Evolutionary conservation across 2,888 invertebrate species (phyloP).

Genomic region (Clostera curtula): DNA sequence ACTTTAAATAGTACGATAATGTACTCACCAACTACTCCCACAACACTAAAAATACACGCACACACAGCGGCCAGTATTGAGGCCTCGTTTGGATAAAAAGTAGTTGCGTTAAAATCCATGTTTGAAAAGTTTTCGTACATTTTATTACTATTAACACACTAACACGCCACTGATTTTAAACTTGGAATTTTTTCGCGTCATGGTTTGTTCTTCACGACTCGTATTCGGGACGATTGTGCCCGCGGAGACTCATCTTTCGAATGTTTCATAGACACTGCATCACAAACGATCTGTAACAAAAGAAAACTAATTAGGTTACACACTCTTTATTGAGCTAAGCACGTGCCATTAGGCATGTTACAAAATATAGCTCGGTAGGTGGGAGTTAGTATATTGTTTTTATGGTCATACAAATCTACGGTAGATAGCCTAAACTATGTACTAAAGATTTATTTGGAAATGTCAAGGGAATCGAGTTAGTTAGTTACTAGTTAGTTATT

Average conservation of each 20-base stretch:
- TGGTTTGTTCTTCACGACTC: slow-evolving; percentile 23
- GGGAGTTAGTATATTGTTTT: neutral
- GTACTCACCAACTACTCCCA: slow-evolving; percentile 86
- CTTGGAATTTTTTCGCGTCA: slow-evolving; percentile 36
- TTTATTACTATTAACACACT: slow-evolving; percentile 28
- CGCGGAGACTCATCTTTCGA: slow-evolving; percentile 5
- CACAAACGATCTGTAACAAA: slow-evolving; percentile 35
- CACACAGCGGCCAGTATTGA: slow-evolving; percentile 86
- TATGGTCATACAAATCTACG: no score
- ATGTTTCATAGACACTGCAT: slow-evolving; percentile 7
- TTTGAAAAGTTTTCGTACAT: slow-evolving; percentile 29
- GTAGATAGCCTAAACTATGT: slow-evolving; percentile 9
- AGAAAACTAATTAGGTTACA: slow-evolving; percentile 20
- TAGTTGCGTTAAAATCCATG: slow-evolving; percentile 46
- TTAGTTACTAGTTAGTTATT: no score
- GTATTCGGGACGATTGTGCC: neutral
- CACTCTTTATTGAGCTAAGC: slow-evolving; percentile 11
- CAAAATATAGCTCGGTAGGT: slow-evolving; percentile 9
- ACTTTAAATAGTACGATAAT: slow-evolving; percentile 9
- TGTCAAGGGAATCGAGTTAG: slow-evolving; percentile 21
- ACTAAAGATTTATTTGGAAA: slow-evolving; percentile 18
- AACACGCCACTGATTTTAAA: slow-evolving; percentile 25
- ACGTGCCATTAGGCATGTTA: slow-evolving; percentile 27
- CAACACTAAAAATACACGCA: slow-evolving; percentile 84
- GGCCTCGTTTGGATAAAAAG: slow-evolving; percentile 80